Evolutionary conservation across 2,113 vertebrate species (phyloP), one percentile per base, ranked within the genome.

Genomic region (Thalassarche chlororhynchos): DNA sequence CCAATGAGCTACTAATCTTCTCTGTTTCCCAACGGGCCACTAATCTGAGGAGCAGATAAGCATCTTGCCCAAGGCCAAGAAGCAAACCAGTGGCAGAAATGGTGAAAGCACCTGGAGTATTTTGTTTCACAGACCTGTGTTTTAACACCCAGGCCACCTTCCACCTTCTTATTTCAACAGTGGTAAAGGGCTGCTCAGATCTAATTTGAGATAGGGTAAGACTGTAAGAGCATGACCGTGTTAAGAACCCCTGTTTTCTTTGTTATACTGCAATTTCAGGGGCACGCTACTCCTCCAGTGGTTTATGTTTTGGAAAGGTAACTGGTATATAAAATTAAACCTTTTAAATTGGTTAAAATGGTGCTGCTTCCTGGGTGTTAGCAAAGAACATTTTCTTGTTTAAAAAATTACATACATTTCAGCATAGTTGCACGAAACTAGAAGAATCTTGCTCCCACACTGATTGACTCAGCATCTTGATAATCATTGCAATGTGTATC

Each of bases 131-230:
- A 51, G 74, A n/a, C 46, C 31, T 54, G n/a, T 66, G 49, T 54
- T 94, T 92, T 84, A 93, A 90, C 76, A 92, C 7, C 40, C 44
- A 68, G 60, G 29, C 64, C 79, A 93, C 79, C 40, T 47, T 95
- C 75, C 51, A 88, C 71, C 49, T 90, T 78, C 76, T 78, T 70
- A 44, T 47, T 93, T 74, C 55, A 85, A 70, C 40, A 81, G 38
- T 24, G 38, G 62, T 86, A 64, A 93, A 93, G 71, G 86, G 71
- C 60, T 90, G 60, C 79, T 95, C 54, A 89, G 91, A 94, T 97
- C 79, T 96, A 90, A 95, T 97, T 91, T 92, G 78, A 94, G 93
- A 97, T 91, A 96, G 47, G 15, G 14, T 90, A 91, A 96, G 14
- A 69, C 40, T 85, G 14, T 95, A 92, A 93, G n/a, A 96, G 61